Base-by-base conservation (phyloP, 2,888 invertebrate genomes). In the Leptinotarsa tumamoca region DNA sequence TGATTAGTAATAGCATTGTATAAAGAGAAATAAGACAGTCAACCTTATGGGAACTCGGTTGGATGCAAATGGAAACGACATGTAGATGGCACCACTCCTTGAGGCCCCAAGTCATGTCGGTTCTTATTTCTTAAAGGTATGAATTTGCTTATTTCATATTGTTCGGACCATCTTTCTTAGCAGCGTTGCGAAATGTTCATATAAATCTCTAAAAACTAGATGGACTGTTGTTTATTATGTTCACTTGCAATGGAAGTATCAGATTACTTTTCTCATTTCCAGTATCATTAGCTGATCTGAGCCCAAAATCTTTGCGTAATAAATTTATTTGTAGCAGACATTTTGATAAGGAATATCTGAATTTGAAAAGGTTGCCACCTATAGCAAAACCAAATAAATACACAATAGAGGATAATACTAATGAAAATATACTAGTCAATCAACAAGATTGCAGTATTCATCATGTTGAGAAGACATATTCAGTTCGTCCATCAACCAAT, bases 311-410 rank as follows among this genome's bases (percentile, higher is more conserved):
- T 14, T 56, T 56, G 56, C 15, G 56, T 10, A 56, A 56, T 7
- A 56, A 18, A n/a, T 56, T 56, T 18, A 56, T 56, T n/a, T 56
- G 56, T 56, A 56, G 56, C 56, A 17, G 18, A 56, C 56, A 56
- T 56, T 56, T 56, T 18, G n/a, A n/a, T 17, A n/a, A 7, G n/a
- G 18, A 18, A 56, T 56, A 18, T 56, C 18, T 56, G 17, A 56
- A 56, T 56, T 56, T n/a, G 15, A 56, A 7, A n/a, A 56, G n/a
- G n/a, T 56, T 56, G n/a, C 56, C 56, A 17, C n/a, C 17, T 56
- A 56, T n/a, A n/a, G 56, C 56, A 17, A 56, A n/a, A 56, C 56
- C 56, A 56, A n/a, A 56, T n/a, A 56, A 56, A 56, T 56, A 56
- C 56, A 56, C 27, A 27, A 27, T 27, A 27, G 27, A 27, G 27